phyloP scores from a whole-genome alignment of 2,888 invertebrate species.

The Magallana nippona region DNA sequence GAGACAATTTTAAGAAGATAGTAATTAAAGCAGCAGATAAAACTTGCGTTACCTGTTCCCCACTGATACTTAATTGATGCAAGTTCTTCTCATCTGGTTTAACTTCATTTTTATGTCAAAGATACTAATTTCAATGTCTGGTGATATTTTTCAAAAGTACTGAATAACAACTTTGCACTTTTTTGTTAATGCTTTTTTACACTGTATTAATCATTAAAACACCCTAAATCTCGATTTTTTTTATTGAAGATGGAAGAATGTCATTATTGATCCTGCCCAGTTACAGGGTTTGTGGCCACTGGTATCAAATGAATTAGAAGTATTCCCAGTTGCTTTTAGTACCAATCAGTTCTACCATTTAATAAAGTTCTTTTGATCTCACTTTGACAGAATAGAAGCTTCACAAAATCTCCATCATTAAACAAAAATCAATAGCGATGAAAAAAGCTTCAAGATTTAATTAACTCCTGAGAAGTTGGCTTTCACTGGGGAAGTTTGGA shows the following conservation, averaged over 20 bases:
- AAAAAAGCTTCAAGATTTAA: conserved; percentile 33
- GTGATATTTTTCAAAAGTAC: conserved; percentile 23
- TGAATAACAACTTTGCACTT: conserved; percentile 2
- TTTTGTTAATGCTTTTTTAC: conserved; percentile 6
- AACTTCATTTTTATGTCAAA: neutral
- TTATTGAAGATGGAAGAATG: neutral
- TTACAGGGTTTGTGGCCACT: neutral
- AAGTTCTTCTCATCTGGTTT: neutral
- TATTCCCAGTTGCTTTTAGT: conserved; percentile 31
- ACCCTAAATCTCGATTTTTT: conserved; percentile 14
- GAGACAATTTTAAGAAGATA: neutral
- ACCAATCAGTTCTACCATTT: conserved; percentile 29
- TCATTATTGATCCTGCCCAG: conserved; percentile 8
- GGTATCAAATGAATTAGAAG: conserved; percentile 12
- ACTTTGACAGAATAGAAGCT: conserved; percentile 29
- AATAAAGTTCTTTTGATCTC: conserved; percentile 29
- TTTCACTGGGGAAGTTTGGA: conserved; percentile 2
- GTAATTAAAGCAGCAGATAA: neutral
- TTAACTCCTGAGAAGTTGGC: conserved; percentile 26
- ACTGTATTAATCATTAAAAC: conserved; percentile 23
- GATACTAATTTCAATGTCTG: neutral
- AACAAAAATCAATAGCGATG: conserved; percentile 26
- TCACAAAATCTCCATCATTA: conserved; percentile 26
- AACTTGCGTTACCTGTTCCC: neutral
- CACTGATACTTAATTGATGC: neutral